Evolutionary conservation across 2,113 vertebrate genomes (phyloP).

Genomic region (Octodon degus): DNA sequence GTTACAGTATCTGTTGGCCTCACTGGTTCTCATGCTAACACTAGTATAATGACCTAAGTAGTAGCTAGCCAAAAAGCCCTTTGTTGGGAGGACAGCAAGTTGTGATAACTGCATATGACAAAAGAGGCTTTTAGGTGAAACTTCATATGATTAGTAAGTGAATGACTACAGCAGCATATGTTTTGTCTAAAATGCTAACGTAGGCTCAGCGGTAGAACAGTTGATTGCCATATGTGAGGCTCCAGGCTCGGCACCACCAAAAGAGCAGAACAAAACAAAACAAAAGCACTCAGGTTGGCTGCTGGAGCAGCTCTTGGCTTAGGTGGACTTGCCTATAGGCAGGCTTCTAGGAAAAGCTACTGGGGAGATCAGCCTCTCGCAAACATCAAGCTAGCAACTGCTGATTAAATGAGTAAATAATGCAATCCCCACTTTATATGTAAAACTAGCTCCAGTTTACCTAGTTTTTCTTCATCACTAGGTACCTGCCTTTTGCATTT

Average conservation of each 20-base stretch:
- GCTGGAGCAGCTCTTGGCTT: not conserved
- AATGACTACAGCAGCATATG: not conserved
- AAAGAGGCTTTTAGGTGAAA: constrained; percentile 15
- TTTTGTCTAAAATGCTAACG: not conserved
- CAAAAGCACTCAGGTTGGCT: not conserved
- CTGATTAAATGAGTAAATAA: not conserved
- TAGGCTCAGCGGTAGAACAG: too few relatives aligned
- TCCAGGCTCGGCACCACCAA: too few relatives aligned
- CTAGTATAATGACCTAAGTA: not conserved
- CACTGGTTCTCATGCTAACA: not conserved
- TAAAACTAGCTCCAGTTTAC: not conserved
- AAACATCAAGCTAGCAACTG: not conserved
- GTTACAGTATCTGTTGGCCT: not conserved
- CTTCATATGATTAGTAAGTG: not conserved
- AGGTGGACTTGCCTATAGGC: not conserved
- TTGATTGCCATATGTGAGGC: not conserved
- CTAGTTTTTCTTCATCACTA: not conserved
- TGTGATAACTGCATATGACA: not conserved
- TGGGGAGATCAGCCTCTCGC: not conserved
- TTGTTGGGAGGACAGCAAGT: not conserved
- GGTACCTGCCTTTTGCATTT: not conserved
- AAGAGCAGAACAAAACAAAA: not conserved
- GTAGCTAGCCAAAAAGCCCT: constrained; percentile 33
- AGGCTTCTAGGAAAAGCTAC: not conserved
- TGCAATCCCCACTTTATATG: not conserved